Evolutionary conservation across 1,140 invertebrate genomes (phyloP).

Genomic region (Brachionus calyciflorus): DNA sequence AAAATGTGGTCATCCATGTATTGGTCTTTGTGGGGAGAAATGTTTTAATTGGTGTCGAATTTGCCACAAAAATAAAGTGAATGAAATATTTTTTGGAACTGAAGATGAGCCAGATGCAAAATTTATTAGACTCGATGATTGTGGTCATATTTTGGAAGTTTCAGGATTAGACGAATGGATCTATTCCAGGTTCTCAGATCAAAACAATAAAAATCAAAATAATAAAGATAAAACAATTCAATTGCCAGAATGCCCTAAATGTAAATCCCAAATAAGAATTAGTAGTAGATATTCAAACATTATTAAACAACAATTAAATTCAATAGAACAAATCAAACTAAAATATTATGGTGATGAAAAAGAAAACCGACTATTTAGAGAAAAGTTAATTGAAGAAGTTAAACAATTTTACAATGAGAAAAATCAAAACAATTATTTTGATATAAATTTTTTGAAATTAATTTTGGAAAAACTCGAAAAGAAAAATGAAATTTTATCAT

Average conservation of each 20-base stretch:
- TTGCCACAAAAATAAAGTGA: slow-evolving; percentile 51
- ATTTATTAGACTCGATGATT: slow-evolving; percentile 67
- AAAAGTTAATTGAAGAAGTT: slow-evolving; percentile 28
- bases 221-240: slow-evolving; percentile 56
- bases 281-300: slow-evolving; percentile 55
- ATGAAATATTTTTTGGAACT: slow-evolving; percentile 63
- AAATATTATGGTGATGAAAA: not conserved
- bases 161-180: slow-evolving; percentile 65
- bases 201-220: slow-evolving; percentile 49
- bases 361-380: not conserved
- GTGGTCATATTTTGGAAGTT: slow-evolving; percentile 66
- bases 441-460: not conserved
- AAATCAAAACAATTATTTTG: not conserved
- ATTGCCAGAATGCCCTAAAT: slow-evolving; percentile 67
- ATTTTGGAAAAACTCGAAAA: too few species aligned
- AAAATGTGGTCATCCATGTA: slow-evolving; percentile 68
- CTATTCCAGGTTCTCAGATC: slow-evolving; percentile 47
- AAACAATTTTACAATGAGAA: not conserved
- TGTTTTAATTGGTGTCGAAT: slow-evolving; percentile 57
- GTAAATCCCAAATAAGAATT: slow-evolving; percentile 66
- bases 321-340: slow-evolving; percentile 31
- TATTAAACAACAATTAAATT: slow-evolving; percentile 16
- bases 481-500: not conserved
- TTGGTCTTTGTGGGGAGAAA: slow-evolving; percentile 62
- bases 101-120: slow-evolving; percentile 57